phyloP scores from a whole-genome alignment of 2,113 vertebrate genomes.

The Cynoglossus semilaevis region DNA sequence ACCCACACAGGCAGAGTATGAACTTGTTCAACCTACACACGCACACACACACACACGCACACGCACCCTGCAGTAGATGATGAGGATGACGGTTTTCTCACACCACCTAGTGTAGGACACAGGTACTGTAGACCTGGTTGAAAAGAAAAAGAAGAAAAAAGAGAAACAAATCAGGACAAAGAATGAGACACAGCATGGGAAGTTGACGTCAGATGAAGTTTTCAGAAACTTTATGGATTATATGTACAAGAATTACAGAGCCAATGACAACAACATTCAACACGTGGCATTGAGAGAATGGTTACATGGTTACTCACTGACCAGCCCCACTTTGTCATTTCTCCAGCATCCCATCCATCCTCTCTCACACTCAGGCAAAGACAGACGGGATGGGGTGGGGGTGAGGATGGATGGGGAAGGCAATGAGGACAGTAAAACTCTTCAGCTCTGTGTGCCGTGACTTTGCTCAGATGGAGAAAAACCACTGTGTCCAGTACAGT shows the following conservation, averaged over 20 bases:
- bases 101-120: slow-evolving; percentile 39
- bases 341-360: background rate
- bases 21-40: slow-evolving; percentile 25
- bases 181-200: slow-evolving; percentile 16
- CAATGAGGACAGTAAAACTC: background rate
- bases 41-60: background rate
- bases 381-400: background rate
- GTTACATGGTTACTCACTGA: slow-evolving; percentile 15
- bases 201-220: slow-evolving; percentile 35
- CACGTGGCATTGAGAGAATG: slow-evolving; percentile 31
- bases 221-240: slow-evolving; percentile 73
- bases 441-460: slow-evolving; percentile 10
- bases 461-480: slow-evolving; percentile 31
- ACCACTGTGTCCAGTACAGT: slow-evolving; percentile 50
- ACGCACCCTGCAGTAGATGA: background rate
- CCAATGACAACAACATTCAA: slow-evolving; percentile 38
- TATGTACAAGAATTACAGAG: slow-evolving; percentile 63
- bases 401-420: slow-evolving; percentile 13
- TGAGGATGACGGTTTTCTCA: slow-evolving; percentile 7
- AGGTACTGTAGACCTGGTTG: slow-evolving; percentile 11
- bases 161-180: background rate
- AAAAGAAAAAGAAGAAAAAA: background rate
- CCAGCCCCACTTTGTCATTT: background rate
- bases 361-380: slow-evolving; percentile 1
- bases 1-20: slow-evolving; percentile 20